phyloP scores from a whole-genome alignment of 2,797 vertebrate genomes.

The Holocentrus rufus region DNA sequence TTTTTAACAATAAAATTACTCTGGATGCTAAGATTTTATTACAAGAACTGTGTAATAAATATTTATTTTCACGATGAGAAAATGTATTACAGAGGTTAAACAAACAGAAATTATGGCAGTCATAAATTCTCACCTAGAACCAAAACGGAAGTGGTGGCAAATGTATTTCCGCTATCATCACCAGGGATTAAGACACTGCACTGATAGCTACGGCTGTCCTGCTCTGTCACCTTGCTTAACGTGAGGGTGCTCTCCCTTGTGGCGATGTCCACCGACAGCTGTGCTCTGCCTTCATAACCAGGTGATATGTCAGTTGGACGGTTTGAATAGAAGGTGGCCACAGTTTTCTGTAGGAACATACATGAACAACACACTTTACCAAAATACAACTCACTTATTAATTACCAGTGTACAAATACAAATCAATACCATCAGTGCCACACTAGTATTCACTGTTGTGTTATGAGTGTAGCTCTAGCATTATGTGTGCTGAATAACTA shows the following conservation, averaged over 20 bases:
- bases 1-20: not conserved
- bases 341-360: constrained; percentile 51
- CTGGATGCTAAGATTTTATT: not conserved
- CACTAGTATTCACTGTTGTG: not conserved
- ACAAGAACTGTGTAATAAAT: not conserved
- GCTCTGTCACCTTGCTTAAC: constrained; percentile 68
- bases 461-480: not conserved
- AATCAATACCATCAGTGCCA: not conserved
- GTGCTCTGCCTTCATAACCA: constrained; percentile 66
- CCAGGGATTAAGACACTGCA: constrained; percentile 74
- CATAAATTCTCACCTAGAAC: constrained; percentile 78
- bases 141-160: constrained; percentile 69
- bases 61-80: not conserved
- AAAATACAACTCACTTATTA: not conserved
- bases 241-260: constrained; percentile 53
- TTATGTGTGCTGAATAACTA: too few species aligned
- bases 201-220: constrained; percentile 74
- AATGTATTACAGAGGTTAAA: not conserved
- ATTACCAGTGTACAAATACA: not conserved
- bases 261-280: constrained; percentile 39
- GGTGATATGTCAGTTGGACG: constrained; percentile 54
- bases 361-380: constrained; percentile 16
- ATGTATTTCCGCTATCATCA: constrained; percentile 67
- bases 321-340: constrained; percentile 68
- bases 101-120: not conserved